Conservation (phyloP, 2,888 invertebrate genomes). For the Melinopterus prodromus region DNA sequence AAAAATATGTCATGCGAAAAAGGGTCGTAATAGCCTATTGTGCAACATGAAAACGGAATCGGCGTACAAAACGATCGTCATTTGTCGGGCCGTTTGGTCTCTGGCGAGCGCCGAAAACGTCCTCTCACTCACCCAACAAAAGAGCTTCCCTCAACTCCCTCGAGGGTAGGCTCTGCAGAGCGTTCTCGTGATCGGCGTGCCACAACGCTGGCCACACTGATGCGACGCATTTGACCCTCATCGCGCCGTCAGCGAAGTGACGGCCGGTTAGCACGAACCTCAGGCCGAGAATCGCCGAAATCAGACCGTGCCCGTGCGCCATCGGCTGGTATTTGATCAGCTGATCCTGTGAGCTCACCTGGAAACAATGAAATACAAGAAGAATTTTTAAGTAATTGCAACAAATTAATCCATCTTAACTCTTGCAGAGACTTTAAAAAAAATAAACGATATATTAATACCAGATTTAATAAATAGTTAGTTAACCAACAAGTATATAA, state of each 20-base stretch:
- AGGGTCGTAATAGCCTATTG: too few relatives aligned
- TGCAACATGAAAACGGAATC: too few relatives aligned
- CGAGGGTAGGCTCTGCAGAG: constrained; percentile 60
- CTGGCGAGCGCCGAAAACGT: too few relatives aligned
- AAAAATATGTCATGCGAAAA: neutral
- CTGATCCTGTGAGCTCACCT: constrained; percentile 58
- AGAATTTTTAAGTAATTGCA: too few relatives aligned
- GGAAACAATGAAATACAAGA: too few relatives aligned
- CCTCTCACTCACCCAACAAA: constrained; percentile 60
- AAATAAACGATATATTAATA: too few relatives aligned
- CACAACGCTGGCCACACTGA: constrained; percentile 63
- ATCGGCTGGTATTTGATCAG: constrained; percentile 61
- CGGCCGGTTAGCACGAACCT: constrained; percentile 60
- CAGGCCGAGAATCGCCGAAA: constrained; percentile 63
- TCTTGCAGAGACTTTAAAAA: too few relatives aligned
- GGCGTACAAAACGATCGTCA: too few relatives aligned
- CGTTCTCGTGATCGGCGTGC: constrained; percentile 63
- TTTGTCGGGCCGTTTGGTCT: too few relatives aligned
- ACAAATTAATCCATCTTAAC: too few relatives aligned
- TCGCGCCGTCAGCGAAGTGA: constrained; percentile 62
- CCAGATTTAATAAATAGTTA: too few relatives aligned
- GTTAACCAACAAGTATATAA: too few relatives aligned
- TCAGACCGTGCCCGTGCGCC: constrained; percentile 62
- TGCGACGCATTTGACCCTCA: constrained; percentile 64
- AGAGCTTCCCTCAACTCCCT: constrained; percentile 65